These are phyloP conservation scores for Stomatorhinus ivindoensis DNA, from an alignment of 2,113 vertebrate species.

Conservation along the genomic window DNA sequence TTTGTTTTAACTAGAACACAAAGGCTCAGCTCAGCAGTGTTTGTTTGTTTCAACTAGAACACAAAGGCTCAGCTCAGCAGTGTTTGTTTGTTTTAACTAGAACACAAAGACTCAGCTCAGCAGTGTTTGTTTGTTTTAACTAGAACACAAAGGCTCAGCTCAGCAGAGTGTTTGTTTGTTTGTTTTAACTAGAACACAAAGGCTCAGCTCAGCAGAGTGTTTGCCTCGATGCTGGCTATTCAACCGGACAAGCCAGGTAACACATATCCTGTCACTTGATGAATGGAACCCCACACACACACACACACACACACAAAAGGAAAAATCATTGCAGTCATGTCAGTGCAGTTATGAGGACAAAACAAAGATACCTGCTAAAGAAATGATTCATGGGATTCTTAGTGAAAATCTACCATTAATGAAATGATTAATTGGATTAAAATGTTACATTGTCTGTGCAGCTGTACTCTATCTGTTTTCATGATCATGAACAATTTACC, in stretches of 20 bases:
- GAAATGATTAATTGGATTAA: neutral
- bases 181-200: slow-evolving; percentile 62
- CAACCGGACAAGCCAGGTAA: slow-evolving; percentile 93
- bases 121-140: slow-evolving; percentile 60
- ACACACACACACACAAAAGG: neutral
- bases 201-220: slow-evolving; percentile 78
- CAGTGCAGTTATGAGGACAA: neutral
- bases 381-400: neutral
- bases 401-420: neutral
- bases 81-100: slow-evolving; percentile 68
- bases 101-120: slow-evolving; percentile 73
- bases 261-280: neutral
- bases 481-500: neutral
- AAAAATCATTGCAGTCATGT: neutral
- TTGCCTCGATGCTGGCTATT: slow-evolving; percentile 84
- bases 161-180: slow-evolving; percentile 57
- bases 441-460: neutral
- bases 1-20: slow-evolving; percentile 56
- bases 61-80: slow-evolving; percentile 72
- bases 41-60: slow-evolving; percentile 63
- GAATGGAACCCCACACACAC: neutral
- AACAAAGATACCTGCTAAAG: neutral
- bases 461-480: neutral
- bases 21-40: slow-evolving; percentile 77
- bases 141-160: slow-evolving; percentile 74